phyloP scores from a whole-genome alignment of 2,113 vertebrate genomes.

The Entelurus aequoreus region DNA sequence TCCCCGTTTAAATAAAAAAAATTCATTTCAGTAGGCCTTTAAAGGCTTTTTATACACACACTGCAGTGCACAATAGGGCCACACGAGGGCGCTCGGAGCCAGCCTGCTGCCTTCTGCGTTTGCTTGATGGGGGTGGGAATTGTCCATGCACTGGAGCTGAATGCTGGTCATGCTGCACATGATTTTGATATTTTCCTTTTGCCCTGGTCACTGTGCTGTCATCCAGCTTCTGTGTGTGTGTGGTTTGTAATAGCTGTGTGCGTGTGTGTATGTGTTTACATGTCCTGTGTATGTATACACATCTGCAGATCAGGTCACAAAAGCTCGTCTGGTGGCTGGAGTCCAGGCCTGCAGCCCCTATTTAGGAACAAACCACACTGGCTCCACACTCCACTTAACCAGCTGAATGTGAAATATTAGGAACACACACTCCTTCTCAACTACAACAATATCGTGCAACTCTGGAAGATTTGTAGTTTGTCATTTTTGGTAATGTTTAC shows the following conservation, averaged over 20 bases:
- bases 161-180: constrained; percentile 50
- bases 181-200: constrained; percentile 53
- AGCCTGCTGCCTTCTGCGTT: background rate
- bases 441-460: constrained; percentile 17
- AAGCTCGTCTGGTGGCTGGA: constrained; percentile 52
- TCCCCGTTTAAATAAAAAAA: too few relatives aligned
- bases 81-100: constrained; percentile 43
- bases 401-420: constrained; percentile 32
- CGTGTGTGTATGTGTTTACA: constrained; percentile 56
- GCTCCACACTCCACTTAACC: constrained; percentile 33
- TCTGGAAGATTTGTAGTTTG: too few relatives aligned
- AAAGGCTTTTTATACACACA: too few relatives aligned
- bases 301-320: constrained; percentile 58
- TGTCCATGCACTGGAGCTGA: constrained; percentile 58
- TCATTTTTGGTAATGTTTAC: background rate
- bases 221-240: constrained; percentile 29
- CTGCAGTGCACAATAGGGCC: constrained; percentile 30
- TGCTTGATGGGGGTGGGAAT: constrained; percentile 49
- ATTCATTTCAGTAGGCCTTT: too few relatives aligned
- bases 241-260: background rate
- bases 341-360: constrained; percentile 54
- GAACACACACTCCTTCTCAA: constrained; percentile 11
- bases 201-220: constrained; percentile 47
- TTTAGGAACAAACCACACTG: constrained; percentile 55
- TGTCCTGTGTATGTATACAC: constrained; percentile 5